Base-by-base conservation (phyloP, 2,797 vertebrate species). In the Sylvia borin region DNA sequence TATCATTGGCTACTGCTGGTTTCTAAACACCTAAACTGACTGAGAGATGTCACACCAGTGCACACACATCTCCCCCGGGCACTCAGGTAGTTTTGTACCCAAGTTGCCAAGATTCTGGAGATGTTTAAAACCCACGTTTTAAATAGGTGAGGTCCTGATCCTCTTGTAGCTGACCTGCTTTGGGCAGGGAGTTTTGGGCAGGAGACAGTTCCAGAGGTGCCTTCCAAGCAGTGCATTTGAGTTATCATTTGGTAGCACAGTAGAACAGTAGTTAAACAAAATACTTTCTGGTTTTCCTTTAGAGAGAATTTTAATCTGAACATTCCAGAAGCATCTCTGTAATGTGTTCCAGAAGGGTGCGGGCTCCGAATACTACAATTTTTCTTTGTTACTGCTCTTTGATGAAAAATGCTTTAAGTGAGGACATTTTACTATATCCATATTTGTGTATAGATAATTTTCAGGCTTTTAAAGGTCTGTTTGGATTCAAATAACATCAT, bases 401-500 rank as follows among this genome's bases (percentile, higher is more conserved):
- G 10, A 34, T 68, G 78, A 76, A 42, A 92, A 92, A 86, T 45
- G 16, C 32, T 61, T 90, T 67, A 79, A 78, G 84, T 71, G 53
- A 92, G 55, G 54, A 29, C 20, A 65, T 73, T 93, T 40, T 48
- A 26, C 66, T 58, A 5, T 60, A 77, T 34, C 84, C 57, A 32
- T 72, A n/a, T 26, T 62, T 14, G 36, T 43, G 53, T 29, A 66
- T 8, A 90, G 62, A 58, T 70, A 78, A 93, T 94, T 90, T 92
- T 34, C 91, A 84, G 70, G 40, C 66, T 73, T 85, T 85, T 91
- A 90, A 71, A 76, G 40, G 57, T 42, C 85, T 81, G 32, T 82
- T 91, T 82, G 51, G 58, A 85, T 94, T 94, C 61, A 88, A 95
- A 86, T 71, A 27, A 32, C 66, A 42, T 89, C 80, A 90, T 62